Base-by-base conservation (phyloP, 2,113 vertebrate species). In the Onychostruthus taczanowskii region DNA sequence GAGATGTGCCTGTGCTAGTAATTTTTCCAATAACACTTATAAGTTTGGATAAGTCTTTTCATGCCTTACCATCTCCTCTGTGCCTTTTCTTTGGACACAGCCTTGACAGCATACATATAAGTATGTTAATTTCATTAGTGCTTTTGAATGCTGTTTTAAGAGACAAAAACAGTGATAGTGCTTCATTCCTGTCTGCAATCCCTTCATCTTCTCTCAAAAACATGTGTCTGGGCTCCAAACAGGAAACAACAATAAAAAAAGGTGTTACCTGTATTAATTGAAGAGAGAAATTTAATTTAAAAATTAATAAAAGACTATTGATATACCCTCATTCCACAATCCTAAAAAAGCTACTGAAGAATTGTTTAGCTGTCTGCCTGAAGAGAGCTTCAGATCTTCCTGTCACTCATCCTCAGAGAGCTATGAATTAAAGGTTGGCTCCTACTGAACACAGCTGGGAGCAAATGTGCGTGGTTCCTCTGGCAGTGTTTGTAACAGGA, bases 101-200 rank as follows among this genome's bases (percentile, higher is more conserved):
- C 17, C 26, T 58, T 2, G 0, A 58, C 11, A 72, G 7, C 13
- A 8, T 37, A 44, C 8, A 10, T 43, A 73, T 6, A 58, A 58
- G 8, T 30, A 3, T 0, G 2, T 76, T 79, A 37, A 61, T 11
- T 8, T 79, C 21, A 9, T 50, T 2, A 1, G 9, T 43, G 43
- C 5, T 74, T 87, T 68, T 56, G 21, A 49, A 27, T 67, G 30
- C 11, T 46, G 2, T 55, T 92, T 59, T 87, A 44, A 69, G 22
- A 91, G 53, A 77, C 3, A 21, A 27, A 56, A 83, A 23, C 5
- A 64, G 37, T 41, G 9, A 4, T 55, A 47, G 5, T 62, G 6
- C 11, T 70, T 75, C 30, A 33, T 81, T 93, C 9, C 7, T 68
- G 4, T 28, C 52, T n/a, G 12, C 13, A 59, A 13, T 64, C n/a